Base-by-base conservation (phyloP, 2,797 vertebrate species). In the Aplochiton taeniatus region DNA sequence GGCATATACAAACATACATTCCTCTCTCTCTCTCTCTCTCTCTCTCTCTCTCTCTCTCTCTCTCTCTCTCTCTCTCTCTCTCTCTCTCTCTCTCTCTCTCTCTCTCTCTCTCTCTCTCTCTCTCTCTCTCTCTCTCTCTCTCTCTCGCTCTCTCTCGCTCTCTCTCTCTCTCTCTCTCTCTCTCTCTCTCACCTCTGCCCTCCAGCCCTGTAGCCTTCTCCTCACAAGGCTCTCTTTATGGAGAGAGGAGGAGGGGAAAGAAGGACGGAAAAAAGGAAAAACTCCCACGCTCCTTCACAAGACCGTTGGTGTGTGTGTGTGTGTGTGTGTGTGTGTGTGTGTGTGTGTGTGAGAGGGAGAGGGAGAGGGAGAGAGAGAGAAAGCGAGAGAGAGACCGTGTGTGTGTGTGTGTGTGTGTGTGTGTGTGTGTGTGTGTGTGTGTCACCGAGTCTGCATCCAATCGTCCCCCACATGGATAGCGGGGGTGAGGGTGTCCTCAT, bases 171-270 rank as follows among this genome's bases (percentile, higher is more conserved):
- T n/a, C n/a, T n/a, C n/a, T n/a, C n/a, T n/a, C n/a, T n/a, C n/a
- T n/a, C n/a, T n/a, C n/a, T n/a, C n/a, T n/a, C n/a, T n/a, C 75
- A 84, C 81, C 84, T 81, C 78, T 78, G 80, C 73, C 84, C 83
- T 83, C 73, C 68, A 65, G 70, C 73, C 74, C 6, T 61, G 69
- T 10, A 74, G 78, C 67, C 78, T 68, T 76, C 70, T 78, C 69
- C 82, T 63, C 79, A 90, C 85, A 87, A 87, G 78, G 85, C 65
- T 59, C 68, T 65, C 84, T 89, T 87, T 90, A 88, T 89, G 84
- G 73, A 61, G 77, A n/a, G 55, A 41, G 63, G 76, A 83, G 79
- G 81, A 80, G 83, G 69, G 81, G 79, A 80, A 77, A 16, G 11
- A 54, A 51, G 9, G 16, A 8, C 47, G 47, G 61, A 80, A 79